phyloP scores from a whole-genome alignment of 2,797 vertebrate genomes.

The Acipenser ruthenus region DNA sequence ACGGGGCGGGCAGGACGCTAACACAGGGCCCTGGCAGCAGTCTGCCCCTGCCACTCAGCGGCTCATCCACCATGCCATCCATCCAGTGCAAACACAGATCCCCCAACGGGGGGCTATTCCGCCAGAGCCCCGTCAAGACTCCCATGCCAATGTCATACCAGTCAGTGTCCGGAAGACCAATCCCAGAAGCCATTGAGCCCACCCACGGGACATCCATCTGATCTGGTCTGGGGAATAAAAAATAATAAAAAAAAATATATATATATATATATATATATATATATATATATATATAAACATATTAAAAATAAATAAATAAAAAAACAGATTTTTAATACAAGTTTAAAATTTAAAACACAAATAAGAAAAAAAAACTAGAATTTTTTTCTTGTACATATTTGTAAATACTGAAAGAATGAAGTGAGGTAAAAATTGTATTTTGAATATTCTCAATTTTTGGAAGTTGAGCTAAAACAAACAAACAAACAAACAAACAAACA shows the following conservation, averaged over 20 bases:
- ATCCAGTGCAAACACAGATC: constrained; percentile 98
- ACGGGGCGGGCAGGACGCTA: constrained; percentile 80
- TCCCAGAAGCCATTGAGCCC: constrained; percentile 84
- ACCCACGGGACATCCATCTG: constrained; percentile 96
- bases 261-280: no score
- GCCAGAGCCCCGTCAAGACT: constrained; percentile 93
- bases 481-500: constrained; percentile 67
- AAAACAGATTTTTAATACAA: constrained; percentile 78
- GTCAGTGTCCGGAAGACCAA: constrained; percentile 83
- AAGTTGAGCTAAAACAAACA: constrained; percentile 91
- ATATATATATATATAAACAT: background rate
- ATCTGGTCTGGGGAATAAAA: constrained; percentile 28
- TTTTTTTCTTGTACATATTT: constrained; percentile 88
- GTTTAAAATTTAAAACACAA: constrained; percentile 30
- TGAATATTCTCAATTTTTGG: constrained; percentile 99
- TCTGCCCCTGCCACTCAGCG: constrained; percentile 91
- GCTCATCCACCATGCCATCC: constrained; percentile 93
- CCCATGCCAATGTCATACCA: constrained; percentile 96
- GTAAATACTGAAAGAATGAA: constrained; percentile 94
- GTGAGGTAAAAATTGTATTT: constrained; percentile 99
- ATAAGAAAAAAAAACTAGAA: constrained; percentile 57
- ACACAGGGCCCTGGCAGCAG: constrained; percentile 73
- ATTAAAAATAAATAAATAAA: constrained; percentile 32
- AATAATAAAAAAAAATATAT: no score
- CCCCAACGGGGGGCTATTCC: constrained; percentile 94